Evolutionary conservation across 2,888 invertebrate species (phyloP).

Genomic region (Ophion ellenae): DNA sequence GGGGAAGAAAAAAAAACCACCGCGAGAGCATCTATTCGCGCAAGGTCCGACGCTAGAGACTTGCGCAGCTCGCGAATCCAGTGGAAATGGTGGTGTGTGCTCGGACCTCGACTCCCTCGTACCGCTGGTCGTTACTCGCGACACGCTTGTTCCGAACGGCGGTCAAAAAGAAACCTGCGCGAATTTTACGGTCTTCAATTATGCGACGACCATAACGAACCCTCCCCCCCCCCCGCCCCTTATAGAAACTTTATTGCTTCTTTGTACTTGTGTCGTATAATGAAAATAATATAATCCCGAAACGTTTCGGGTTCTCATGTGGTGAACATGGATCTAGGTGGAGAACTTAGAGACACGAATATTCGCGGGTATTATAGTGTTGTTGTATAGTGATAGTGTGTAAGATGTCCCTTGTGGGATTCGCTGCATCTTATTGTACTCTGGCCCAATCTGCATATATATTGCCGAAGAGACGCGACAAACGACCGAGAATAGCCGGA

Average conservation of each 20-base stretch:
- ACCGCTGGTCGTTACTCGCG: conserved; percentile 19
- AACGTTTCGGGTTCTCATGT: background rate
- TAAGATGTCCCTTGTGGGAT: conserved; percentile 33
- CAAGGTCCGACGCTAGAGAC: background rate
- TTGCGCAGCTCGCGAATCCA: conserved; percentile 13
- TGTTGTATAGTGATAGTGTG: conserved; percentile 7
- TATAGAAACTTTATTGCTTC: background rate
- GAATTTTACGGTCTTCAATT: conserved; percentile 1
- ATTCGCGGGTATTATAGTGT: conserved; percentile 34
- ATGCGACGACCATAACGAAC: background rate
- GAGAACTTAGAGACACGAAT: conserved; percentile 4
- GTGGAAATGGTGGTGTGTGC: conserved; percentile 9
- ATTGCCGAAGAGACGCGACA: conserved; percentile 60
- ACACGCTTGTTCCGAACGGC: conserved; percentile 23
- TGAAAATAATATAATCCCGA: conserved; percentile 11
- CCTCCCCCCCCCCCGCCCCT: background rate
- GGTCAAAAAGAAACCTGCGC: conserved; percentile 46
- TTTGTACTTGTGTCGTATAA: background rate
- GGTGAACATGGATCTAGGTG: background rate
- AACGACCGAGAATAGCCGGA: conserved; percentile 23
- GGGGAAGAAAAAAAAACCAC: background rate
- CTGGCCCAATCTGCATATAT: conserved; percentile 71
- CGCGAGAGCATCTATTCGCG: background rate
- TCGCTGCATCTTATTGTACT: conserved; percentile 19
- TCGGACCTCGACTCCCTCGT: conserved; percentile 20